Conservation (phyloP, 2,797 vertebrate species). For the Semotilus atromaculatus region DNA sequence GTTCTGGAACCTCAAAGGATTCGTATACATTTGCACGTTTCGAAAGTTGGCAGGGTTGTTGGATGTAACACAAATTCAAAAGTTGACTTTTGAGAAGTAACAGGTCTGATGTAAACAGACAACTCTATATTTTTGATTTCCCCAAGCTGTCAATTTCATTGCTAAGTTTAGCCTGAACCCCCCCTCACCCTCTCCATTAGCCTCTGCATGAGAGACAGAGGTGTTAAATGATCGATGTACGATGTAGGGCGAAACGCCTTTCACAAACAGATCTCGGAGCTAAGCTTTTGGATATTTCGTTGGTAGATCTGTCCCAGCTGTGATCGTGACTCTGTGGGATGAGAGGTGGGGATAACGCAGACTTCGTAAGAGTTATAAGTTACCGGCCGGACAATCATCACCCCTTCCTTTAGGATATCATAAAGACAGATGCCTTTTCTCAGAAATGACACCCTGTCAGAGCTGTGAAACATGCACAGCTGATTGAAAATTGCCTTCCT, state of each 20-base stretch:
- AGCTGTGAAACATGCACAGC: slow-evolving; percentile 13
- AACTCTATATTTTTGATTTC: slow-evolving; percentile 5
- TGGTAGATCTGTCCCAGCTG: not conserved
- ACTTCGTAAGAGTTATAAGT: slow-evolving; percentile 3
- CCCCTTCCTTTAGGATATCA: not conserved
- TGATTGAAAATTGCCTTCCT: slow-evolving; percentile 22
- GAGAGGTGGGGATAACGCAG: not conserved
- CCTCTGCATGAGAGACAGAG: slow-evolving; percentile 8
- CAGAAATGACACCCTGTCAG: slow-evolving; percentile 17
- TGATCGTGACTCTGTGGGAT: not conserved
- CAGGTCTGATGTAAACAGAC: slow-evolving; percentile 7
- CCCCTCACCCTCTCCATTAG: not conserved
- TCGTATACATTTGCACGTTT: not conserved
- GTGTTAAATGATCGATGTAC: slow-evolving; percentile 27
- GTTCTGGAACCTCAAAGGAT: not conserved
- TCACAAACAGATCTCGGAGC: not conserved
- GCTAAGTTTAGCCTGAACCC: slow-evolving; percentile 22
- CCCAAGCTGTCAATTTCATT: not conserved
- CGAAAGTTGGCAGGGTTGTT: not conserved
- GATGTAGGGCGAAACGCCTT: not conserved
- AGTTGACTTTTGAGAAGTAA: not conserved
- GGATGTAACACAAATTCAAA: not conserved
- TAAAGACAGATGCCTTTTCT: slow-evolving; percentile 17
- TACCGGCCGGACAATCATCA: slow-evolving; percentile 1
- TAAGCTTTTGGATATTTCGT: not conserved